Evolutionary conservation across 2,113 vertebrate species (phyloP), one percentile per base, ranked within the genome.

Genomic region (Percopsis transmontana): DNA sequence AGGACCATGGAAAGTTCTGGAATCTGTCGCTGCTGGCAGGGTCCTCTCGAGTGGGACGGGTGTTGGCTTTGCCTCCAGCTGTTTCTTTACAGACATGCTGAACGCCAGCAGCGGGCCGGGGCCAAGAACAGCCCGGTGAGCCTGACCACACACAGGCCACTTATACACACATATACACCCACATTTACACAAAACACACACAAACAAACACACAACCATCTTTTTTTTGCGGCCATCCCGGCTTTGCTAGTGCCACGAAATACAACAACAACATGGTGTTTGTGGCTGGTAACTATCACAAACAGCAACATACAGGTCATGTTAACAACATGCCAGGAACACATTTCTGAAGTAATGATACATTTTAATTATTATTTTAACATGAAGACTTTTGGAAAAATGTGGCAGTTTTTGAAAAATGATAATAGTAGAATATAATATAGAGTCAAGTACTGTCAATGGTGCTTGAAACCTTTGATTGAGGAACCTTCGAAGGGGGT

Each of bases 51-150:
- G 86, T 77, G 57, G 81, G 77, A 84, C 81, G 63, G 85, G 82
- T 90, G 88, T 91, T 92, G 90, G 88, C 88, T 90, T 91, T 90
- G 90, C 90, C 89, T 90, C 88, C 88, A 90, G 85, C 88, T 89
- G 88, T 89, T 90, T 89, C 88, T 91, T 86, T 87, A 89, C 86
- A 91, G 87, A 87, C 87, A 75, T 79, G 82, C 80, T 87, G 85
- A 87, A 88, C 71, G 87, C 87, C 86, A 89, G 80, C 79, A 69
- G 72, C 51, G 75, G 82, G 67, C 76, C 12, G 75, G 69, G 82
- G 88, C 89, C 88, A 89, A 89, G 75, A 88, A 87, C 87, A 87
- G 87, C 72, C 77, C 70, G 66, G 80, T 1, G 27, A 88, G 85
- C 72, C 82, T 85, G 85, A 79, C 88, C 89, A 91, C 90, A 90